Base-by-base conservation (phyloP, 1,140 invertebrate genomes). In the Aphaenogaster floridana region DNA sequence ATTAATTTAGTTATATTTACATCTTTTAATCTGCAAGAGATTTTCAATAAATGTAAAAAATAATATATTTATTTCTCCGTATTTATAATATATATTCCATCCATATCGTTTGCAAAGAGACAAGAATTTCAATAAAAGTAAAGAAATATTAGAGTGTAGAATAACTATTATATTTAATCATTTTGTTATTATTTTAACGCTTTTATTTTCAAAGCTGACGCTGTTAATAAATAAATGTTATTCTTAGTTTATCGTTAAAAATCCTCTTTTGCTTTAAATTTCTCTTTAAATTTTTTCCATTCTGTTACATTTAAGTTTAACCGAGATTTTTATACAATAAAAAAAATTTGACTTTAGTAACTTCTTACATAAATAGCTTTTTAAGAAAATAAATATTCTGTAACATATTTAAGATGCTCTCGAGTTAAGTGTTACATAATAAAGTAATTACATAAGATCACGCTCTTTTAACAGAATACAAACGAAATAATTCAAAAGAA, bases 341-440 rank as follows among this genome's bases (percentile, higher is more conserved):
- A 48, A 48, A 69, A 69, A 11, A 21, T 6, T n/a, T 39, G n/a
- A 28, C 8, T 28, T 28, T 28, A 28, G 28, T 28, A 28, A 28
- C 28, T 68, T 68, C 21, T 66, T 11, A 66, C 0, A 11, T 68
- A 48, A 45, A 45, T 39, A 0, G 42, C 3, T 69, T 8, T 21
- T n/a, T 50, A 50, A 50, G 13, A 50, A 15, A 71, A 71, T 71
- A 15, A 71, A 71, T 50, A 69, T 69, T 34, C n/a, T 71, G 21
- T 3, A 34, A 50, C 2, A 50, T 45, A 48, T 28, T 48, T 69
- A 50, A 71, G 13, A 45, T 69, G n/a, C 17, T 42, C 17, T 42
- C 17, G 9, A 68, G 0, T 21, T 69, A 69, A 48, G 11, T 48
- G 11, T 15, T 1, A 11, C 42, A 17, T 45, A 68, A 68, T 68